Conservation (phyloP, 2,888 invertebrate species). For the Eupithecia vulgata region DNA sequence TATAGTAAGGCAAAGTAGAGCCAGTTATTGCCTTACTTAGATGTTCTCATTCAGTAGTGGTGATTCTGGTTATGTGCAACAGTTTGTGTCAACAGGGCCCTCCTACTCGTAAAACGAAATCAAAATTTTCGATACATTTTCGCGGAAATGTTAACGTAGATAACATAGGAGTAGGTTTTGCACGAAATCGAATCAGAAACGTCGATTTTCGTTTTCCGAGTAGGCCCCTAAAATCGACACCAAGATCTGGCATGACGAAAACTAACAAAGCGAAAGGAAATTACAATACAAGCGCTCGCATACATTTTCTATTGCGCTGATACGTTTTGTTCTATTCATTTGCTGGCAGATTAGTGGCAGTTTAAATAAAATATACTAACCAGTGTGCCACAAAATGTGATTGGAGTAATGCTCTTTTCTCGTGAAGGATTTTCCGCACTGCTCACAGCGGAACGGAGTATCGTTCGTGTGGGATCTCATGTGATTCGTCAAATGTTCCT, state of each 20-base stretch:
- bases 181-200: background rate
- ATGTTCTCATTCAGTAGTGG: background rate
- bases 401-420: conserved; percentile 95
- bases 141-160: background rate
- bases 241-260: background rate
- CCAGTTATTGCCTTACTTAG: background rate
- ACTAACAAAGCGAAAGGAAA: background rate
- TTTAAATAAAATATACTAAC: conserved; percentile 73
- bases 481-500: conserved; percentile 94
- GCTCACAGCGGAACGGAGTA: conserved; percentile 93
- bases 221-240: background rate
- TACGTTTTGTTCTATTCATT: background rate
- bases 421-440: conserved; percentile 94
- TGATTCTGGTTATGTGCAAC: background rate
- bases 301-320: background rate
- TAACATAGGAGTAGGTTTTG: background rate
- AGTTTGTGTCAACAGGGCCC: background rate
- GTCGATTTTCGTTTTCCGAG: background rate
- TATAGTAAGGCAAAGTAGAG: background rate
- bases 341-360: conserved; percentile 27
- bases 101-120: background rate
- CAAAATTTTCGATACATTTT: background rate
- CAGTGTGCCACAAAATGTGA: conserved; percentile 95
- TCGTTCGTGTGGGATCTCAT: conserved; percentile 95
- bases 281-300: background rate